These are phyloP conservation scores for Nesoenas mayeri DNA, from an alignment of 2,113 vertebrate genomes.

Conservation along the genomic window DNA sequence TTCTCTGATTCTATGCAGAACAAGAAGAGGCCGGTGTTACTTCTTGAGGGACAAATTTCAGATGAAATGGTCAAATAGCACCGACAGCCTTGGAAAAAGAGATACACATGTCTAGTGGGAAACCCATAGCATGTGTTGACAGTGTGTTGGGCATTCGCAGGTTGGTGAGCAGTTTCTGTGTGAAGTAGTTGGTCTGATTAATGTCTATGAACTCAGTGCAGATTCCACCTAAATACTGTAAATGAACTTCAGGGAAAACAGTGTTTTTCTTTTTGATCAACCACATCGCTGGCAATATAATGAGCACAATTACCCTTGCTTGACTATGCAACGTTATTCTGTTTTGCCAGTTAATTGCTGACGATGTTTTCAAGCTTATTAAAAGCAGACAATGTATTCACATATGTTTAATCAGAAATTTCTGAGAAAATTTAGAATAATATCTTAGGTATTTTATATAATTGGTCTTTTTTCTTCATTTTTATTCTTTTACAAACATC, in stretches of 20 bases:
- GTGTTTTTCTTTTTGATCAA: conserved; percentile 51
- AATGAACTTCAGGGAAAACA: conserved; percentile 32
- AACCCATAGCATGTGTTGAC: neutral
- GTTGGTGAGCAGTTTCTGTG: neutral
- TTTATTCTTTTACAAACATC: neutral
- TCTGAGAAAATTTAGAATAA: neutral
- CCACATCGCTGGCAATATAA: conserved; percentile 38
- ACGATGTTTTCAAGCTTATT: conserved; percentile 46
- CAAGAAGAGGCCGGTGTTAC: neutral
- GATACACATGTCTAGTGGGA: neutral
- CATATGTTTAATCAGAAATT: conserved; percentile 19
- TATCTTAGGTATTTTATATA: neutral
- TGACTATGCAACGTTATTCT: conserved; percentile 3
- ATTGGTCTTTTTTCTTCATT: neutral
- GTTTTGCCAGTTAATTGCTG: conserved; percentile 41
- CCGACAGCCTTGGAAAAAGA: neutral
- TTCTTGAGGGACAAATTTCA: neutral
- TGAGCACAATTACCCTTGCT: conserved; percentile 26
- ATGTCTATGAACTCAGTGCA: neutral
- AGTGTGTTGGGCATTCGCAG: neutral
- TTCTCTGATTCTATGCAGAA: neutral
- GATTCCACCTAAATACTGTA: conserved; percentile 28
- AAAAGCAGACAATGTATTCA: conserved; percentile 18
- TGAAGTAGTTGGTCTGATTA: conserved; percentile 20
- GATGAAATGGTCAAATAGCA: neutral